Evolutionary conservation across 2,797 vertebrate species (phyloP).

Genomic region (Amniataba percoides): DNA sequence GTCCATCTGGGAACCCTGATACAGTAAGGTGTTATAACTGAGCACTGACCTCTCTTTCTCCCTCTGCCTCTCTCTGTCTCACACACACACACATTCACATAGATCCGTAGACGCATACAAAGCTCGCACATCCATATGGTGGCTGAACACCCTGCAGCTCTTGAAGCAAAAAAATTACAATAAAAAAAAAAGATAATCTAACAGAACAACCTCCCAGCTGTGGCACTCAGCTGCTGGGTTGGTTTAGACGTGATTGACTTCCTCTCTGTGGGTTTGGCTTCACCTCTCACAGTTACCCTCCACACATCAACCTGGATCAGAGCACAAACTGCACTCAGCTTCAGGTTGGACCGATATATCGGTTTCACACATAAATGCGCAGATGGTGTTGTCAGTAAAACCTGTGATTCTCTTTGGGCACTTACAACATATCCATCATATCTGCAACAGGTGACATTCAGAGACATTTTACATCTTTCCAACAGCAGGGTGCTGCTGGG

Average conservation of each 20-base stretch:
- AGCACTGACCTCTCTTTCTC: not conserved
- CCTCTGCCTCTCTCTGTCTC: not conserved
- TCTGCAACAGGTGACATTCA: not conserved
- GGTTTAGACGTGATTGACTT: constrained; percentile 20
- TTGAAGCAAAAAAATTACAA: constrained; percentile 22
- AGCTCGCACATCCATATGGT: not conserved
- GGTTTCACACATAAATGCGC: not conserved
- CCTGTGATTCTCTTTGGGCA: not conserved
- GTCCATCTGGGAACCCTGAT: not conserved
- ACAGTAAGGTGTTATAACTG: constrained; percentile 1
- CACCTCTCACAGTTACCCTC: constrained; percentile 10
- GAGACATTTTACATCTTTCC: not conserved
- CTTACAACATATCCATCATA: not conserved
- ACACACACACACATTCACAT: constrained; percentile 2
- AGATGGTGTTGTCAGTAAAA: constrained; percentile 12
- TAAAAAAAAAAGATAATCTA: constrained; percentile 9
- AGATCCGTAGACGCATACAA: constrained; percentile 22
- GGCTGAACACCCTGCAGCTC: constrained; percentile 18
- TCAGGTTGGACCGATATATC: constrained; percentile 21
- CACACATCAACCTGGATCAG: not conserved
- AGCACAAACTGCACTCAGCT: constrained; percentile 32
- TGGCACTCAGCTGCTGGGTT: constrained; percentile 18
- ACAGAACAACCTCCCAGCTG: not conserved
- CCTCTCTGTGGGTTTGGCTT: constrained; percentile 30
- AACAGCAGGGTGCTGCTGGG: not conserved